Evolutionary conservation across 1,140 invertebrate species (phyloP).

Genomic region (Formica selysi): DNA sequence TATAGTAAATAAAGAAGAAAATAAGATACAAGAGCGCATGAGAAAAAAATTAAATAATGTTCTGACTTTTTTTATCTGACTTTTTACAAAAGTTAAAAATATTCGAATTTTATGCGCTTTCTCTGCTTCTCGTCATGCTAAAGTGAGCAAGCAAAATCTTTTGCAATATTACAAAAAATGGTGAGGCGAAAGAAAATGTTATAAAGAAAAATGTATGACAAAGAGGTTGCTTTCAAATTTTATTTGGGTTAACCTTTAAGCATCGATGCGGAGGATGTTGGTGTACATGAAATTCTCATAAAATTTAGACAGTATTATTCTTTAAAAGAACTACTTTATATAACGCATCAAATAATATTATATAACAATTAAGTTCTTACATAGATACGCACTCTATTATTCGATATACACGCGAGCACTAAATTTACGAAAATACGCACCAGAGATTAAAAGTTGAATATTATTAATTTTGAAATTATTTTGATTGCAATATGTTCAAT

Average conservation of each 20-base stretch:
- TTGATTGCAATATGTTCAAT: neutral
- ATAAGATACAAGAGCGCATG: neutral
- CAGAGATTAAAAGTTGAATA: too few species aligned
- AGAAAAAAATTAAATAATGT: neutral
- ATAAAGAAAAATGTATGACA: neutral
- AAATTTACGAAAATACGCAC: neutral
- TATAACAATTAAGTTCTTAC: too few species aligned
- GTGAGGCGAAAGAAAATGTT: neutral
- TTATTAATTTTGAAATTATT: neutral
- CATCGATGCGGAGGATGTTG: neutral
- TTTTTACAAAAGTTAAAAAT: neutral
- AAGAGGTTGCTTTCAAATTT: neutral
- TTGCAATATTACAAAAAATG: neutral
- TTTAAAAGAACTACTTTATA: neutral
- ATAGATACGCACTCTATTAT: too few species aligned
- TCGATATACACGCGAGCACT: neutral
- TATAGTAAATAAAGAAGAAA: neutral
- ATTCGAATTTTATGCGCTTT: slow-evolving; percentile 20
- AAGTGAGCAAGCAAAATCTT: neutral
- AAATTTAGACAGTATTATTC: neutral
- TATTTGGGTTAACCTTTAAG: neutral
- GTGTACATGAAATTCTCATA: neutral
- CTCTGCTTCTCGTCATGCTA: neutral
- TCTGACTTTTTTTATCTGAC: neutral
- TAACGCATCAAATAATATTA: neutral